Evolutionary conservation across 1,140 invertebrate genomes (phyloP).

Genomic region (Arctopsyche grandis): DNA sequence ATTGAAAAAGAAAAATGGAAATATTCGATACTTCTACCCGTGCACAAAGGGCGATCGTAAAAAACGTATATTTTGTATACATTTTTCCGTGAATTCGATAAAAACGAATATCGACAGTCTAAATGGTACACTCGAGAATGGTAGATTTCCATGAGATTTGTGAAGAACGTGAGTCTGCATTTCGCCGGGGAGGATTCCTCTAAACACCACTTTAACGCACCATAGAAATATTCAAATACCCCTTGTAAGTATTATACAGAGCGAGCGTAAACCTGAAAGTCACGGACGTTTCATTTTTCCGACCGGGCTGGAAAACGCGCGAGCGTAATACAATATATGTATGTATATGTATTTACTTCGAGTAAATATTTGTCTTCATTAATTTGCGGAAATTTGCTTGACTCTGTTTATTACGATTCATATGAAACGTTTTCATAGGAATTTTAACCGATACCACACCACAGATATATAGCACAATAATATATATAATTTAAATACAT

Average conservation of each 20-base stretch:
- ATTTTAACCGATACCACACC: too few relatives aligned
- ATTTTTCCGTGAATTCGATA: neutral
- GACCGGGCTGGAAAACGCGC: neutral
- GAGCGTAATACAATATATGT: neutral
- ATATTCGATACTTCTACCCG: neutral
- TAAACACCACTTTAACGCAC: slow-evolving; percentile 24
- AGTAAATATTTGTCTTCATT: neutral
- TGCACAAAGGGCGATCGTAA: slow-evolving; percentile 1
- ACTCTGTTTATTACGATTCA: neutral
- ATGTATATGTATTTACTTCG: neutral
- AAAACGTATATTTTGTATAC: slow-evolving; percentile 19
- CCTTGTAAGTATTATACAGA: neutral
- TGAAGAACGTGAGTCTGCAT: slow-evolving; percentile 22
- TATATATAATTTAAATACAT: too few relatives aligned
- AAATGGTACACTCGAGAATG: slow-evolving; percentile 23
- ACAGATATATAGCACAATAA: too few relatives aligned
- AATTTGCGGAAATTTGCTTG: neutral
- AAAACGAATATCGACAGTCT: slow-evolving; percentile 24
- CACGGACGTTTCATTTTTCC: neutral
- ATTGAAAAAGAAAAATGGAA: too few relatives aligned
- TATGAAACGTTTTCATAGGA: too few relatives aligned
- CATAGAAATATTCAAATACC: slow-evolving; percentile 10
- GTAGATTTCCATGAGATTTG: slow-evolving; percentile 30
- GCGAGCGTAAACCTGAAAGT: neutral
- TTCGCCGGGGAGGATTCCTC: neutral